Percentiles rank a stretch among this genome's conserved stretches.
Conservation (phyloP, 2,888 invertebrate genomes). For the Villa cingulata region DNA sequence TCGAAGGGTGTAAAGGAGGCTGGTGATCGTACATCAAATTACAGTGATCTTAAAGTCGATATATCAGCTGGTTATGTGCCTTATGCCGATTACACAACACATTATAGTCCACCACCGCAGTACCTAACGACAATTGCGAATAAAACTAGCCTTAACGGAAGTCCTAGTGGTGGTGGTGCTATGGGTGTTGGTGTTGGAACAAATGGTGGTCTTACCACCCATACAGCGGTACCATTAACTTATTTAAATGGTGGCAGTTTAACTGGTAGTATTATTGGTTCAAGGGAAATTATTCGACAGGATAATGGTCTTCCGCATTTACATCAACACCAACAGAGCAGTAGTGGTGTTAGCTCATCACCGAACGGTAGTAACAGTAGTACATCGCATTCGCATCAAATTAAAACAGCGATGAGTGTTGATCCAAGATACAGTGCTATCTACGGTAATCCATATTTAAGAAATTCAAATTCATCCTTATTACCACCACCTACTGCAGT, state of each 20-base stretch:
- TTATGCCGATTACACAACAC: slow-evolving; percentile 77
- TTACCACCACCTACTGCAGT: slow-evolving; percentile 46
- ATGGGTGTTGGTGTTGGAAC: not conserved
- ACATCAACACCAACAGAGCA: slow-evolving; percentile 24
- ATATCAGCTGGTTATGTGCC: slow-evolving; percentile 56
- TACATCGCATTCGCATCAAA: slow-evolving; percentile 7
- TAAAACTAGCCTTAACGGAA: slow-evolving; percentile 7
- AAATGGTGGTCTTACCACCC: not conserved
- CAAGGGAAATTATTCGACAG: slow-evolving; percentile 17
- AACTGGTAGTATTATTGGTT: slow-evolving; percentile 32
- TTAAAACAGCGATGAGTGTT: slow-evolving; percentile 35
- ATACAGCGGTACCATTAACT: slow-evolving; percentile 27
- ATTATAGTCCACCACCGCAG: slow-evolving; percentile 68
- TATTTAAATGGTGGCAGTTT: slow-evolving; percentile 30
- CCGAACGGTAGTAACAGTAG: slow-evolving; percentile 25
- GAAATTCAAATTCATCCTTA: slow-evolving; percentile 45
- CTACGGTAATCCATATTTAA: slow-evolving; percentile 76
- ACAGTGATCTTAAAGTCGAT: slow-evolving; percentile 83
- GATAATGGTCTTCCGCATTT: slow-evolving; percentile 36
- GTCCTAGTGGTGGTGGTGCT: not conserved
- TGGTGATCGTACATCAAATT: slow-evolving; percentile 73
- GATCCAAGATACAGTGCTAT: slow-evolving; percentile 81
- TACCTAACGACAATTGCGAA: slow-evolving; percentile 26
- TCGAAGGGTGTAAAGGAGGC: slow-evolving; percentile 23
- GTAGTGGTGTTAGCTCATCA: slow-evolving; percentile 34